These are phyloP conservation scores for Centrocercus urophasianus DNA, from an alignment of 2,113 vertebrate species.

Conservation along the genomic window DNA sequence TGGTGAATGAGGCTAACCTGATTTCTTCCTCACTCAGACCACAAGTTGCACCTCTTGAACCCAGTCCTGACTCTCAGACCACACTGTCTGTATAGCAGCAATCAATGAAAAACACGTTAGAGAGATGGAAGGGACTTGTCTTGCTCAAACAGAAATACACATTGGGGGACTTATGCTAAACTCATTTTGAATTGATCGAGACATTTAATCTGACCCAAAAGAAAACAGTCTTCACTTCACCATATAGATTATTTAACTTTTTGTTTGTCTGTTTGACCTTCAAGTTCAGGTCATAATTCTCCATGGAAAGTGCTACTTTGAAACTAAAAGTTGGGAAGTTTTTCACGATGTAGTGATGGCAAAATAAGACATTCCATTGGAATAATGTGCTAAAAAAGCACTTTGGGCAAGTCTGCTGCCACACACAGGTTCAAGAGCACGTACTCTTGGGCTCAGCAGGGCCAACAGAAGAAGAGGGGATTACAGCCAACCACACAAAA, in stretches of 20 bases:
- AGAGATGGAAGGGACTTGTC: constrained; percentile 57
- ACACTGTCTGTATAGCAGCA: background rate
- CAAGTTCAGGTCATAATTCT: constrained; percentile 21
- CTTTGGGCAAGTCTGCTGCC: background rate
- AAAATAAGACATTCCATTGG: background rate
- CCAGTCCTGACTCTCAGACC: background rate
- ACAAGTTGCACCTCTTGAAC: background rate
- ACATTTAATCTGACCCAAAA: constrained; percentile 45
- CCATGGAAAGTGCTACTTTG: background rate
- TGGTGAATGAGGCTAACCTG: background rate
- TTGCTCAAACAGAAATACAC: constrained; percentile 39
- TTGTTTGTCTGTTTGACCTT: constrained; percentile 33
- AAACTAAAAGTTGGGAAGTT: background rate
- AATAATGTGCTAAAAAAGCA: background rate
- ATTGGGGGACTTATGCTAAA: constrained; percentile 29
- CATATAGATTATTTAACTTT: constrained; percentile 15
- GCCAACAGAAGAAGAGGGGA: background rate
- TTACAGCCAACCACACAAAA: background rate
- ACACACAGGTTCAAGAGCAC: background rate
- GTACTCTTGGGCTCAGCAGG: accelerated
- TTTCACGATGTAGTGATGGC: background rate
- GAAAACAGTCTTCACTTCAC: constrained; percentile 11
- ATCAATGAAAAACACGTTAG: constrained; percentile 62
- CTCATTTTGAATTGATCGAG: constrained; percentile 59
- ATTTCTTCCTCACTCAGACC: background rate